Evolutionary conservation across 2,888 invertebrate genomes (phyloP), one percentile per base, ranked within the genome.

Genomic region (Bembecia ichneumoniformis): DNA sequence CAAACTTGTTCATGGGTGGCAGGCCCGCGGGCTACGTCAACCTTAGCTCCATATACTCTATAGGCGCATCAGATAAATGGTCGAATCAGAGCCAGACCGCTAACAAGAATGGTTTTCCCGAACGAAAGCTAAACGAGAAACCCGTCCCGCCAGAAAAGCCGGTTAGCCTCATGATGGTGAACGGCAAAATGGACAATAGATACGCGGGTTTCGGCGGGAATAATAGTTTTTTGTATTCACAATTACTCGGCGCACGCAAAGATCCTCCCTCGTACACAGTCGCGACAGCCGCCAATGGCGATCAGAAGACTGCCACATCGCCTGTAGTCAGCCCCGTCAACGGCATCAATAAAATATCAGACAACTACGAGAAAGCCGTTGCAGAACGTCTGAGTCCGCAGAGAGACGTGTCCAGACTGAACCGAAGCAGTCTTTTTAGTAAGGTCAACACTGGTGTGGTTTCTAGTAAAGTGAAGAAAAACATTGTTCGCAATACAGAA

Each of bases 91-190:
- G 51, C 52, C 55, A 55, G 11, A 43, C 55, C 35, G 56, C 56
- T n/a, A 43, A 55, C 35, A 82, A 74, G 52, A 81, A 80, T 52
- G 73, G 74, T 13, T 54, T 67, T n/a, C 50, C 69, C 17, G 83
- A 83, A 35, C 75, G 74, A 58, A 83, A 77, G 52, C 58, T 68
- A 0, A 63, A 68, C 11, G 86, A 87, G 49, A 87, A 87, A 59
- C 87, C 88, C 0, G 64, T 86, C 1, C 86, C 86, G 0, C 87
- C 86, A 1, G 87, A 87, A 49, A 87, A 87, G 53, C 87, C 87
- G 0, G 83, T 87, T 52, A 87, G 82, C 55, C 58, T 87, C 11
- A 78, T 82, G 79, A 86, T 86, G 82, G 78, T 87, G 43, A 84
- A 84, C 57, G 84, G 86, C 0, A 86, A 87, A 63, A 74, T 71